These are phyloP conservation scores for Montipora foliosa DNA, from an alignment of 64 coral and sea anemone genomes.

Conservation along the genomic window DNA sequence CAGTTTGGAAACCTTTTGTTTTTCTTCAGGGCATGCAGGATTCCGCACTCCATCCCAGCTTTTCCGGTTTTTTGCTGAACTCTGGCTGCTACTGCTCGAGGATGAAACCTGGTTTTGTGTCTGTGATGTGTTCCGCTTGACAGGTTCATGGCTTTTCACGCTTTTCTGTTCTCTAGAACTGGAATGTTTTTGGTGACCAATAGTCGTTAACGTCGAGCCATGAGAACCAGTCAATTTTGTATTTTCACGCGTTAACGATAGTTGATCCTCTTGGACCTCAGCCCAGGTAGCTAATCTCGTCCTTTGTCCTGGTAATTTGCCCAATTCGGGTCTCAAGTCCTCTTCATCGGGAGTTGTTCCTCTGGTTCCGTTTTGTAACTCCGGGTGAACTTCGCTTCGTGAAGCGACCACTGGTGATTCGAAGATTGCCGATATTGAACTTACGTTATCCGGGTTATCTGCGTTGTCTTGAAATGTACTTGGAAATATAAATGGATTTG, in stretches of 20 bases:
- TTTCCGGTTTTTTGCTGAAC: constrained; percentile 69
- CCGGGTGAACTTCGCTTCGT: not conserved
- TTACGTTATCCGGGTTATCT: not conserved
- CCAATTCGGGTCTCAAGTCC: constrained; percentile 35
- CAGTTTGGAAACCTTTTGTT: constrained; percentile 41
- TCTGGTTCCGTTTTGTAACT: not conserved
- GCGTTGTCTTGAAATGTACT: not conserved
- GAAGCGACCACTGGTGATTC: not conserved
- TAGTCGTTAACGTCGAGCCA: not conserved
- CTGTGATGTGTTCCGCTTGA: constrained; percentile 16
- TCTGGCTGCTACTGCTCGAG: not conserved
- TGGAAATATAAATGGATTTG: constrained; percentile 39
- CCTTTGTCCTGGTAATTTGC: constrained; percentile 7
- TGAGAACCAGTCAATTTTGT: not conserved
- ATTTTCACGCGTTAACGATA: not conserved
- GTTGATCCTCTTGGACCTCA: not conserved
- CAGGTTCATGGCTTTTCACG: not conserved
- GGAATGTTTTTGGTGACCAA: not conserved
- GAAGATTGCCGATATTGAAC: not conserved
- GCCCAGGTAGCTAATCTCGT: constrained; percentile 32
- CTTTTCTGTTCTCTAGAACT: not conserved
- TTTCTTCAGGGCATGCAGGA: constrained; percentile 27
- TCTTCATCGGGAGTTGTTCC: not conserved
- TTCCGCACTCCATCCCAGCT: constrained; percentile 89
- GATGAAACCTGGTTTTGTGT: constrained; percentile 36